Conservation (phyloP, 2,797 vertebrate species). For the Microctenopoma steveboyesi region DNA sequence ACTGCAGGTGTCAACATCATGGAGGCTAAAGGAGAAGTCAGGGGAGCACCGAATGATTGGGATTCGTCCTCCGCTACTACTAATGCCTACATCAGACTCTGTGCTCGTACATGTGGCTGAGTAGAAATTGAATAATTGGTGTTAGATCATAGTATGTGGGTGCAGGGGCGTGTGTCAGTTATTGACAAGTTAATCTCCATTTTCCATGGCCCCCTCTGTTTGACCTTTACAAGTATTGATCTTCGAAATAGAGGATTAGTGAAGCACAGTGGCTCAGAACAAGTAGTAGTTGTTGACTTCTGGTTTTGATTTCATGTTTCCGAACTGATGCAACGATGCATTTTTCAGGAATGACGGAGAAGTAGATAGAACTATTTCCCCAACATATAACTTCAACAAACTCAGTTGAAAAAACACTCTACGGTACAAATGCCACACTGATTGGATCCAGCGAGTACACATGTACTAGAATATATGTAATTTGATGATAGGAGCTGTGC, state of each 20-base stretch:
- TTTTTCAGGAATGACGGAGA: background rate
- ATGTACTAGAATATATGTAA: background rate
- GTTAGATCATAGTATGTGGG: constrained; percentile 18
- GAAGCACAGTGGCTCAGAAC: constrained; percentile 39
- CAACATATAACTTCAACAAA: background rate
- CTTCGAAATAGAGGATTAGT: constrained; percentile 59
- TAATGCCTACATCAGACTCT: too few species aligned
- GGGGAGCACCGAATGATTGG: too few species aligned
- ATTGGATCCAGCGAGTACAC: background rate
- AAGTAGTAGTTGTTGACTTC: constrained; percentile 3
- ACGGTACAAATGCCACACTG: background rate
- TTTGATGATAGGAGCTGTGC: background rate
- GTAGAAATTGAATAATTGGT: too few species aligned
- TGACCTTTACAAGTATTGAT: constrained; percentile 72
- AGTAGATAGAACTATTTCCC: background rate
- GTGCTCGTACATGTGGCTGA: too few species aligned
- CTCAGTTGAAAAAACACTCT: too few species aligned
- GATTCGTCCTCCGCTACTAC: too few species aligned
- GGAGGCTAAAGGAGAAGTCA: too few species aligned
- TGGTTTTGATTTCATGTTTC: background rate
- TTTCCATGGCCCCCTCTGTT: constrained; percentile 51
- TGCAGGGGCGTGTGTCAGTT: constrained; percentile 40
- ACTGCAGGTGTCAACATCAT: too few species aligned
- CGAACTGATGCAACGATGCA: background rate
- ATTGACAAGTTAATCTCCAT: constrained; percentile 67